phyloP scores from a whole-genome alignment of 2,797 vertebrate species.

The Chaetophractus vellerosus region DNA sequence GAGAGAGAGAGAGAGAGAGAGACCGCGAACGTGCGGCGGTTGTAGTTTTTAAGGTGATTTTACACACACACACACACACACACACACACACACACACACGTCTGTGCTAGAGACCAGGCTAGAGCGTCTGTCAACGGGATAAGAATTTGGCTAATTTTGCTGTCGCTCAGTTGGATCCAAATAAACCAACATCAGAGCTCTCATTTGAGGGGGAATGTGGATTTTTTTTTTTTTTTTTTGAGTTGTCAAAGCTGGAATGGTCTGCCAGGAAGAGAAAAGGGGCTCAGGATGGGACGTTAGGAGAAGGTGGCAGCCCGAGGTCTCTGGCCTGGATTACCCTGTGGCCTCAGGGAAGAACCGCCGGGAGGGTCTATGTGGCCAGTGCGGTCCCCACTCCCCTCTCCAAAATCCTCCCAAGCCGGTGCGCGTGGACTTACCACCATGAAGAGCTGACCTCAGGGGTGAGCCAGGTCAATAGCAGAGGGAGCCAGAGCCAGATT shows the following conservation, averaged over 20 bases:
- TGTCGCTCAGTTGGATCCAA: conserved; percentile 69
- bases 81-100: background rate
- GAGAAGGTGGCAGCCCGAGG: background rate
- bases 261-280: conserved; percentile 52
- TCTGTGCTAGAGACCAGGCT: conserved; percentile 8
- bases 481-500: conserved; percentile 94
- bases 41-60: conserved; percentile 66
- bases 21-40: background rate
- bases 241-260: conserved; percentile 80
- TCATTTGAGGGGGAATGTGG: conserved; percentile 43
- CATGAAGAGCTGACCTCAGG: conserved; percentile 95
- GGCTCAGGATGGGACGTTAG: background rate
- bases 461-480: conserved; percentile 92
- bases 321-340: background rate
- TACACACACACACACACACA: background rate
- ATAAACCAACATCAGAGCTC: conserved; percentile 66
- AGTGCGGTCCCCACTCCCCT: conserved; percentile 80
- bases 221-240: background rate
- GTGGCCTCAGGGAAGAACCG: background rate
- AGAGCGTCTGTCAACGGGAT: conserved; percentile 55
- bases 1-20: no score
- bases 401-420: conserved; percentile 80
- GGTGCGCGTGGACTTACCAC: conserved; percentile 94
- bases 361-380: background rate
- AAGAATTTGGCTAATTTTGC: conserved; percentile 72